Base-by-base conservation (phyloP, 2,113 vertebrate species). In the Suricata suricatta region DNA sequence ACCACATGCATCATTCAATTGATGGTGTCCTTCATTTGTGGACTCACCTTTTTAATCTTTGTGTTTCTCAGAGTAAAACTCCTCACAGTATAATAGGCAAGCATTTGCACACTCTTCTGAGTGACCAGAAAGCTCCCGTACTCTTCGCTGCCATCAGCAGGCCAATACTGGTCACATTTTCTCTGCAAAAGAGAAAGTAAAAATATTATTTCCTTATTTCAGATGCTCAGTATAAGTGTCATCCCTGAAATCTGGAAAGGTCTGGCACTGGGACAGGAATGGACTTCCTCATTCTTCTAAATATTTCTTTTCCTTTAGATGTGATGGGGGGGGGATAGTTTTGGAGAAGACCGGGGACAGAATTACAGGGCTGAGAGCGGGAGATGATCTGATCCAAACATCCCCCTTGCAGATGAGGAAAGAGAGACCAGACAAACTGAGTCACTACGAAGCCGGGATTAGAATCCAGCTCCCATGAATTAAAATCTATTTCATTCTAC, bases 81-180 rank as follows among this genome's bases (percentile, higher is more conserved):
- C 97, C 99, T 99, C 98, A 99, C 99, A 83, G 99, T 99, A 97
- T 99, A 99, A 98, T 99, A 99, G 29, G 99, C 99, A 86, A 99
- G 98, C 31, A 98, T 98, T 72, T 98, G 98, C 84, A 99, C 99
- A 96, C 98, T 99, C 97, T 99, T 99, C 95, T 99, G 98, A 76
- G 99, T 99, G 97, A 99, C 99, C 97, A 99, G 97, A 96, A 99
- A 99, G 96, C 98, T 98, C 68, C 99, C 99, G 60, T 99, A 99
- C 94, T 99, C 99, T 98, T 99, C 99, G 97, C 99, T 99, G 35
- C 98, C 99, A 97, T 99, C 99, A 0, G 98, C 79, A 33, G 99
- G 99, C 99, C 99, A 99, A 96, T 99, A 99, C 97, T 99, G 99
- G 97, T 99, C 99, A 99, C 99, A 99, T 98, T 99, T 99, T 98